These are phyloP conservation scores for Hecatera dysodea DNA, from an alignment of 2,888 invertebrate genomes.

Conservation along the genomic window DNA sequence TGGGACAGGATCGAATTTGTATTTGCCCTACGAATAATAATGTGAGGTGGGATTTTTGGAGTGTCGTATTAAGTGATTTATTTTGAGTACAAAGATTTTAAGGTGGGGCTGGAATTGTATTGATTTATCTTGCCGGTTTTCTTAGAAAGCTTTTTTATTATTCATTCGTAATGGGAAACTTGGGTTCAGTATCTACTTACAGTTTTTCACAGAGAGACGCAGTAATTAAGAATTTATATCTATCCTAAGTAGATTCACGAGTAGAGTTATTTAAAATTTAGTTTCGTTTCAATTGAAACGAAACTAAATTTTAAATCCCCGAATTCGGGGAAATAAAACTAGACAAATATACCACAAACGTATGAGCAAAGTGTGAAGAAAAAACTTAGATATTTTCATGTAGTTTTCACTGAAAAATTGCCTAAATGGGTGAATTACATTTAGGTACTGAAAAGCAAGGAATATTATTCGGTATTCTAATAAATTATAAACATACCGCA, in stretches of 20 bases:
- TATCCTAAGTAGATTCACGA: not conserved
- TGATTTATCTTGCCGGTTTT: slow-evolving; percentile 38
- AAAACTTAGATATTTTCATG: slow-evolving; percentile 5
- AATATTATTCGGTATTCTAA: not conserved
- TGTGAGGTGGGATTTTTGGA: slow-evolving; percentile 65
- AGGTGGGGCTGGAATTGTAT: slow-evolving; percentile 31
- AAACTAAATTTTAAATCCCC: too few species aligned
- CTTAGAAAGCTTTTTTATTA: slow-evolving; percentile 22
- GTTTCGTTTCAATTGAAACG: too few species aligned
- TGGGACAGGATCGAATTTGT: slow-evolving; percentile 73
- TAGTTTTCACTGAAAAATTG: slow-evolving; percentile 5
- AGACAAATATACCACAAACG: slow-evolving; percentile 2
- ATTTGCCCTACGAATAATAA: slow-evolving; percentile 72
- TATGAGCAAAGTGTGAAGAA: not conserved
- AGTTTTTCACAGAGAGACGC: not conserved
- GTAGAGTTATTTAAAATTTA: not conserved
- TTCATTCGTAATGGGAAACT: slow-evolving; percentile 1
- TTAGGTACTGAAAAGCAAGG: not conserved
- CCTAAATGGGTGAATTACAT: not conserved
- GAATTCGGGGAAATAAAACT: not conserved
- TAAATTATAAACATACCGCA: slow-evolving; percentile 45
- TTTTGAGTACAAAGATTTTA: slow-evolving; percentile 54
- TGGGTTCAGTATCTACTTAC: not conserved
- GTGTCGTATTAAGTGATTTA: slow-evolving; percentile 73
- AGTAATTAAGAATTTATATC: not conserved